phyloP scores from a whole-genome alignment of 30 jellyfish, hydroid and myxozoan species.

The Aurelia aurita region DNA sequence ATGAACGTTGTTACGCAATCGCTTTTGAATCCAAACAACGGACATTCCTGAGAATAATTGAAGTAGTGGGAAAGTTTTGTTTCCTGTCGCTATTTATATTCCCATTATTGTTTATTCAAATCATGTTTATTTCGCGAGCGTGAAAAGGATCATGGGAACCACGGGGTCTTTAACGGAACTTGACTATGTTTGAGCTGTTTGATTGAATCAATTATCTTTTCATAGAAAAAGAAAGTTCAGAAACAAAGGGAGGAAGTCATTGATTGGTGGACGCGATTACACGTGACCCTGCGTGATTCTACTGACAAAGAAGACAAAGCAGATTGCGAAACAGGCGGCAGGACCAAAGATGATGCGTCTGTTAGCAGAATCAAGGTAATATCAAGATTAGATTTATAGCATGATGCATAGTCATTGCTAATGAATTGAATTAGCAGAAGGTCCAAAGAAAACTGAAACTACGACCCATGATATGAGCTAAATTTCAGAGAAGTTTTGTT shows the following conservation, averaged over 20 bases:
- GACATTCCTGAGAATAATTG: no score
- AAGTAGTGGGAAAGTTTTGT: no score
- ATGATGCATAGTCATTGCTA: no score
- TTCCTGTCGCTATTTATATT: no score
- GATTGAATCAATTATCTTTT: neutral
- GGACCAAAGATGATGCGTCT: neutral
- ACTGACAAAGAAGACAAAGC: neutral
- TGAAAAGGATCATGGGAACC: neutral
- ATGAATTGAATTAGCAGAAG: no score
- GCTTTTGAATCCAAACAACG: no score
- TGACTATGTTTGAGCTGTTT: neutral
- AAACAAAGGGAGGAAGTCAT: slow-evolving; percentile 51
- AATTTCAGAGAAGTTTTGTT: no score
- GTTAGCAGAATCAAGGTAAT: neutral
- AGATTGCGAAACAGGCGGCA: slow-evolving; percentile 11
- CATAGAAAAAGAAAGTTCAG: slow-evolving; percentile 36
- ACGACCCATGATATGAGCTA: no score
- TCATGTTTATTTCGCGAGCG: neutral
- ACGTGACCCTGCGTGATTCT: slow-evolving; percentile 65
- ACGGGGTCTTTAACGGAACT: neutral
- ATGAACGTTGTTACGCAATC: no score
- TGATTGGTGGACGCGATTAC: slow-evolving; percentile 94
- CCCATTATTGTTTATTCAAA: no score
- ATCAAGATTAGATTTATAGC: no score
- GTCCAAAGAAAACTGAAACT: no score